phyloP scores from a whole-genome alignment of 2,797 vertebrate genomes.

The Spheniscus humboldti region DNA sequence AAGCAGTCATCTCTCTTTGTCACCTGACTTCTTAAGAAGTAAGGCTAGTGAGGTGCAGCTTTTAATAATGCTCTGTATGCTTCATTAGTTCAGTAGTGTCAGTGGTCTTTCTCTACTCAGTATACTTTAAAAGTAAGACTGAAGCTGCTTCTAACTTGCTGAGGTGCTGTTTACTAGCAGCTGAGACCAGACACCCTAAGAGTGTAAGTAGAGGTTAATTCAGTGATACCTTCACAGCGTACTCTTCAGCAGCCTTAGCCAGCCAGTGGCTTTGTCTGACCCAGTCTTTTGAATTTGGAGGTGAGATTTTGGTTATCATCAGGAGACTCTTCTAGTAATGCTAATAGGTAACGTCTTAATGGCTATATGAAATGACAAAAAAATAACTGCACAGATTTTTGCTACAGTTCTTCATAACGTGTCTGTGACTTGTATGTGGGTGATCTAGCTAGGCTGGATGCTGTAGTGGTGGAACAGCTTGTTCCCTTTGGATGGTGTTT shows the following conservation, averaged over 20 bases:
- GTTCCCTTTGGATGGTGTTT: neutral
- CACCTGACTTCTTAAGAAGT: neutral
- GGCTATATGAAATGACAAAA: neutral
- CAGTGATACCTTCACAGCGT: neutral
- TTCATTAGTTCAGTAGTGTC: neutral
- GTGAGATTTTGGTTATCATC: neutral
- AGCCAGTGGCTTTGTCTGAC: neutral
- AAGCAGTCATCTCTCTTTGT: neutral
- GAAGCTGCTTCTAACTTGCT: neutral
- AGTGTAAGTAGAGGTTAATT: neutral
- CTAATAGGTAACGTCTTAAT: neutral
- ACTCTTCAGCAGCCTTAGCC: neutral
- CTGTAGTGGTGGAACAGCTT: neutral
- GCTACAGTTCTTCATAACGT: neutral
- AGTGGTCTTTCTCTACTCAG: neutral
- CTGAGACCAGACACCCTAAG: neutral
- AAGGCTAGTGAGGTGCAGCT: neutral
- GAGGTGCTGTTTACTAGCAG: neutral
- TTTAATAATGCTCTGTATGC: neutral
- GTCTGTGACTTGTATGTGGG: neutral
- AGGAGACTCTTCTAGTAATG: neutral
- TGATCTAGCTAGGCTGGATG: neutral
- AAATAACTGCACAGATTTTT: accelerated
- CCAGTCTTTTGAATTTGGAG: neutral
- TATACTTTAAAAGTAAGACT: neutral